A percentile compares a stretch with the other conserved stretches of the same genome.
Evolutionary conservation across 2,888 invertebrate genomes (phyloP).

Genomic region (Folsomia candida): DNA sequence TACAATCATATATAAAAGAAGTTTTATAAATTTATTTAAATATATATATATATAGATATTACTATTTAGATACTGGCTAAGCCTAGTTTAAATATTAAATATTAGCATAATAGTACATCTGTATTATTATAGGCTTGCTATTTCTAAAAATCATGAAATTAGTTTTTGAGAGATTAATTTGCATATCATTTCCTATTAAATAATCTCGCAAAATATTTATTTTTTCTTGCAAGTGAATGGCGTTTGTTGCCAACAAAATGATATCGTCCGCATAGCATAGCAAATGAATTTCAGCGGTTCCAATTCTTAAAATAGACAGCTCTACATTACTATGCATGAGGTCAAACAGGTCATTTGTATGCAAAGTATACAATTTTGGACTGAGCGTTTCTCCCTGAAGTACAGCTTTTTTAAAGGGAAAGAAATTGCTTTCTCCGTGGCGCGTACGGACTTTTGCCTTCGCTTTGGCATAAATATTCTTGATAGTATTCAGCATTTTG

Average conservation of each 20-base stretch:
- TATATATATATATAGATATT: too few relatives aligned
- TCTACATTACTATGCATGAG: not conserved
- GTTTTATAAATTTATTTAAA: too few relatives aligned
- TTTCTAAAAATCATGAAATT: conserved; percentile 24
- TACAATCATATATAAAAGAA: too few relatives aligned
- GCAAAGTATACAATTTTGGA: conserved; percentile 6
- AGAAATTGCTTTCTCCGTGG: not conserved
- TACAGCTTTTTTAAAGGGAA: not conserved
- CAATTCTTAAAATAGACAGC: conserved; percentile 3
- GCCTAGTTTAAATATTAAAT: not conserved
- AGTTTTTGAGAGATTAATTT: conserved; percentile 20
- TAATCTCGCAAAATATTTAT: conserved; percentile 10
- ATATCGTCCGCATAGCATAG: conserved; percentile 29
- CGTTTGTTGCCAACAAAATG: conserved; percentile 3
- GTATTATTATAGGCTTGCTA: not conserved
- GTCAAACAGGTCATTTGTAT: conserved; percentile 9
- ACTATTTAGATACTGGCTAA: too few relatives aligned
- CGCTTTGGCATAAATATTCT: conserved; percentile 3
- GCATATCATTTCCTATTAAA: conserved; percentile 13
- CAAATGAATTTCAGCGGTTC: conserved; percentile 5
- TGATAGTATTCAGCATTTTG: conserved; percentile 10
- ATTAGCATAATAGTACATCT: not conserved
- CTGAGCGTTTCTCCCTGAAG: conserved; percentile 14
- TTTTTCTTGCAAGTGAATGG: conserved; percentile 14
- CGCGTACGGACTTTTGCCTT: conserved; percentile 1